Conservation (phyloP, 2,888 invertebrate genomes). For the Tillus elongatus region DNA sequence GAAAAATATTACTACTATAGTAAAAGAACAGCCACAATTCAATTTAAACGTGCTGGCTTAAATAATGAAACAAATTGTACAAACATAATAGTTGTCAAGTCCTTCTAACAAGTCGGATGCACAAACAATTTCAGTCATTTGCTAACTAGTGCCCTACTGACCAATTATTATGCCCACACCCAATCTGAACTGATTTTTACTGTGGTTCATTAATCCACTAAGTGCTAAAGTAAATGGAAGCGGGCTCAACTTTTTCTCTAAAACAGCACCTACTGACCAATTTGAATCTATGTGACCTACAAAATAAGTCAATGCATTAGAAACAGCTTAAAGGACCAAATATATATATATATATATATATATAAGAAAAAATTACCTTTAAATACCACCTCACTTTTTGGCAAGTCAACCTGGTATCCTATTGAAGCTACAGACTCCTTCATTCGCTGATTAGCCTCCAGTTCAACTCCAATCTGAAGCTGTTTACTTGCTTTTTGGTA, state of each 20-base stretch:
- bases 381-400: slow-evolving; percentile 88
- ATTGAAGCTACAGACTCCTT: slow-evolving; percentile 87
- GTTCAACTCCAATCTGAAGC: slow-evolving; percentile 85
- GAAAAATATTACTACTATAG: too few species aligned
- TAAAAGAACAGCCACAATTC: too few species aligned
- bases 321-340: neutral
- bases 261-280: slow-evolving; percentile 85
- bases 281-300: slow-evolving; percentile 85
- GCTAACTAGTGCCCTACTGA: slow-evolving; percentile 44
- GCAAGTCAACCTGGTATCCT: slow-evolving; percentile 91
- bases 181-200: slow-evolving; percentile 84
- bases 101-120: neutral
- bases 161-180: slow-evolving; percentile 94
- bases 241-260: slow-evolving; percentile 90
- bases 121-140: neutral
- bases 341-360: too few species aligned
- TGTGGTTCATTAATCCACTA: slow-evolving; percentile 87
- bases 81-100: too few species aligned
- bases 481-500: slow-evolving; percentile 91
- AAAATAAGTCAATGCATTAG: slow-evolving; percentile 20
- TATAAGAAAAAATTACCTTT: too few species aligned
- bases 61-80: slow-evolving; percentile 1
- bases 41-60: too few species aligned
- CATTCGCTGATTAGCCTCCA: slow-evolving; percentile 84
- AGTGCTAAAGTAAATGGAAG: slow-evolving; percentile 89